These are phyloP conservation scores for Zosterops pallidus DNA, from an alignment of 2,113 vertebrate species.

Conservation along the genomic window DNA sequence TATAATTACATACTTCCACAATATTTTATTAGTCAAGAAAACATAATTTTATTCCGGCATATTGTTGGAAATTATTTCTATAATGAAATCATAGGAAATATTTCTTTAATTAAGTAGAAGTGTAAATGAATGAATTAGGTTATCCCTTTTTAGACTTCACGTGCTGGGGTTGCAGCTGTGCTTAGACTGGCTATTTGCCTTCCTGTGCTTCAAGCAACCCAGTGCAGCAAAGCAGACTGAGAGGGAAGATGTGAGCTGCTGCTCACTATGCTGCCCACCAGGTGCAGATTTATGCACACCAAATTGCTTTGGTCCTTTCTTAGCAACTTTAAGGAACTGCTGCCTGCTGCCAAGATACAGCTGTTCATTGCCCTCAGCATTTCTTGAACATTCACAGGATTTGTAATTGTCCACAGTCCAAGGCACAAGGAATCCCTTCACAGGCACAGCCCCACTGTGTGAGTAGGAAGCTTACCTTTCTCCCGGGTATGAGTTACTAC, in stretches of 20 bases:
- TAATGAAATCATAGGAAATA: neutral
- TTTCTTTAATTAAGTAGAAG: neutral
- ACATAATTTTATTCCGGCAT: neutral
- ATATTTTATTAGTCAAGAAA: neutral
- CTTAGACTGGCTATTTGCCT: neutral
- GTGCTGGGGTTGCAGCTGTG: neutral
- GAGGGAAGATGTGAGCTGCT: neutral
- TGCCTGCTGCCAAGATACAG: neutral
- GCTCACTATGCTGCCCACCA: neutral
- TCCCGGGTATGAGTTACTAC: neutral
- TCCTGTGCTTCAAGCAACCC: neutral
- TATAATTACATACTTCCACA: neutral
- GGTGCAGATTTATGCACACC: neutral
- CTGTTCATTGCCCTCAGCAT: neutral
- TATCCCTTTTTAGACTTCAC: neutral
- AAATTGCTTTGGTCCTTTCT: neutral
- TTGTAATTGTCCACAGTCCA: neutral
- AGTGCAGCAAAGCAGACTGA: neutral
- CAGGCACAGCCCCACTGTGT: neutral
- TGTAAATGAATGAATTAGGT: neutral
- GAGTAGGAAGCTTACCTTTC: neutral
- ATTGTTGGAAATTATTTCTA: neutral
- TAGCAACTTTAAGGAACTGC: neutral
- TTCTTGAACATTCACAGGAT: neutral
- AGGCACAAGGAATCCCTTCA: neutral